Evolutionary conservation across 2,113 vertebrate species (phyloP), one percentile per base, ranked within the genome.

Genomic region (Antechinus stuartii): DNA sequence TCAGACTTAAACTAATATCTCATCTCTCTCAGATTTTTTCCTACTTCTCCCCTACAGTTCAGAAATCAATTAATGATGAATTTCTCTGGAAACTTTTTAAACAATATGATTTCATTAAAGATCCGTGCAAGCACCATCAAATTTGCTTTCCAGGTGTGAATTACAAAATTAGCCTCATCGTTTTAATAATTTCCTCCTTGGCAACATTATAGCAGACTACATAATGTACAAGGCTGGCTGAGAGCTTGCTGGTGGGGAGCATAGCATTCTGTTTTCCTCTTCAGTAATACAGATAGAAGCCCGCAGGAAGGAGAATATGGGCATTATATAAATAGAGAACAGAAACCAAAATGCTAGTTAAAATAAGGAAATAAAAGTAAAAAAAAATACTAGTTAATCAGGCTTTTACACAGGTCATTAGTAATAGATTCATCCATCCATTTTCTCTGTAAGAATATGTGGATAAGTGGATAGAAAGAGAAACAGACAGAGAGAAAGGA

Each of bases 91-190:
- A 99, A 98, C 96, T 98, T 98, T 98, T 98, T 98, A 99, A 98
- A 98, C 98, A 98, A 98, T 98, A 97, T 98, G 98, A 98, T 98
- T 99, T 98, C 98, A 98, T 98, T 98, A 98, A 98, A 98, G 98
- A 98, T 98, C 97, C 96, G 96, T 98, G 97, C 95, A 91, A 96
- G 94, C 42, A 49, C 96, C 97, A 98, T 97, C 97, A 95, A 96
- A 98, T 98, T 98, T 98, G 97, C 97, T 97, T 98, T 97, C 97
- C 98, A 98, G 98, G 98, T 98, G 98, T 98, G 98, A 99, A 98
- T 97, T 97, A 95, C 97, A 98, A 97, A 98, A 98, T 98, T 98
- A 98, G 92, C 89, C 49, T 22, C 30, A 19, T 97, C 96, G 94
- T 97, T 98, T 98, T 98, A 98, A 98, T 97, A 92, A 98, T 97